Evolutionary conservation across 1,140 invertebrate genomes (phyloP), one percentile per base, ranked within the genome.

Genomic region (Cyclargus thomasi): DNA sequence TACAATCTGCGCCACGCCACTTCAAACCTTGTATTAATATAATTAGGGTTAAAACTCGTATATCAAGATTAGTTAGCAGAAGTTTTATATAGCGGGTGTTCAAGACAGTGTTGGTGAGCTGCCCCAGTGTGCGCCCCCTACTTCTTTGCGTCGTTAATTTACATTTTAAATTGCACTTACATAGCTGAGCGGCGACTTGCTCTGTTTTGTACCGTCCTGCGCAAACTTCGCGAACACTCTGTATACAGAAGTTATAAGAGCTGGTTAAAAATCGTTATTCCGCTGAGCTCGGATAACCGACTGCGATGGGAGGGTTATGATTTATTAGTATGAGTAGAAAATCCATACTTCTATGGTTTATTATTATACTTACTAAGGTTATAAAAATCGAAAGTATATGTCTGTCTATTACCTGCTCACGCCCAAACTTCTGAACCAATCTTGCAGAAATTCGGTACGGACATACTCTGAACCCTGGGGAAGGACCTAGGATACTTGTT

Each of bases 81-180:
- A 69, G 6, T 64, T 20, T 53, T 62, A 72, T 81, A 79, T 79
- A 85, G 76, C 83, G 84, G 75, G 75, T 81, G 83, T 71, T 77
- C 65, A 83, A 86, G 81, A 84, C 74, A 81, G 81, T 79, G 82
- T 82, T 77, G 79, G 83, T 75, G 82, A 77, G 78, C 77, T 78
- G 70, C 74, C 71, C 76, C 71, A 80, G 78, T 79, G 79, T 67
- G 75, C 74, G 73, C 70, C 76, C 82, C 85, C 78, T 75, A 81
- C 81, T 90, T 90, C 87, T 90, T 90, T 88, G 83, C 82, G 78
- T 79, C 82, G 87, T 90, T 88, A 90, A 90, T 90, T 90, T 90
- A 90, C 86, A 90, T 90, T 90, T 90, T 90, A 88, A 90, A 90
- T 88, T 90, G 86, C 87, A 88, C 87, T 90, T 88, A 87, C 86